Evolutionary conservation across 2,888 invertebrate genomes (phyloP).

Genomic region (Raillietiella orientalis): DNA sequence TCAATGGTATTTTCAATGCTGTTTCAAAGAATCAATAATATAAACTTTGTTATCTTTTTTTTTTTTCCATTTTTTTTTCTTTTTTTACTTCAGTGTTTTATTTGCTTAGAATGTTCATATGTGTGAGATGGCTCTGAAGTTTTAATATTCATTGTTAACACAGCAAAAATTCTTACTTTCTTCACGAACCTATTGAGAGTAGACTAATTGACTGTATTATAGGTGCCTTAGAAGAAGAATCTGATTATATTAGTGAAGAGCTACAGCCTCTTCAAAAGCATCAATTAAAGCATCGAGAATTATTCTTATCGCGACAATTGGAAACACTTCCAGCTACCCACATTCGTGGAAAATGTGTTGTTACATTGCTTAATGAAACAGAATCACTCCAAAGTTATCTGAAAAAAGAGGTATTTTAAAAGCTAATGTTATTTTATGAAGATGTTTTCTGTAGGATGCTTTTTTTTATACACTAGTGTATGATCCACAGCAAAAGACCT

Average conservation of each 20-base stretch:
- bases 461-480: slow-evolving; percentile 99
- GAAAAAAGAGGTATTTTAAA: slow-evolving; percentile 40
- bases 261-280: slow-evolving; percentile 58
- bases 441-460: slow-evolving; percentile 34
- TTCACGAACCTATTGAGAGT: too few relatives aligned
- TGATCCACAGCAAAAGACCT: slow-evolving; percentile 93
- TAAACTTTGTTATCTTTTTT: too few relatives aligned
- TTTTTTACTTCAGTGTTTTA: too few relatives aligned
- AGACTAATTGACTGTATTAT: too few relatives aligned
- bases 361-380: slow-evolving; percentile 93
- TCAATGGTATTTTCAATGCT: too few relatives aligned
- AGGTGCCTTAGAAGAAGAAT: too few relatives aligned
- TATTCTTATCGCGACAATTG: slow-evolving; percentile 75
- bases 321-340: slow-evolving; percentile 95
- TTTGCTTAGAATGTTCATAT: too few relatives aligned
- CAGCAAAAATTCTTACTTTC: too few relatives aligned
- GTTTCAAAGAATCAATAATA: too few relatives aligned
- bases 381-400: slow-evolving; percentile 87
- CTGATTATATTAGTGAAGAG: slow-evolving; percentile 5
- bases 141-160: too few relatives aligned
- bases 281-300: slow-evolving; percentile 85
- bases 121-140: too few relatives aligned
- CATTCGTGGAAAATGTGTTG: slow-evolving; percentile 96
- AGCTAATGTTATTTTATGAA: not conserved
- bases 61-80: too few relatives aligned